Evolutionary conservation across 2,113 vertebrate species (phyloP).

Genomic region (Podocnemis expansa): DNA sequence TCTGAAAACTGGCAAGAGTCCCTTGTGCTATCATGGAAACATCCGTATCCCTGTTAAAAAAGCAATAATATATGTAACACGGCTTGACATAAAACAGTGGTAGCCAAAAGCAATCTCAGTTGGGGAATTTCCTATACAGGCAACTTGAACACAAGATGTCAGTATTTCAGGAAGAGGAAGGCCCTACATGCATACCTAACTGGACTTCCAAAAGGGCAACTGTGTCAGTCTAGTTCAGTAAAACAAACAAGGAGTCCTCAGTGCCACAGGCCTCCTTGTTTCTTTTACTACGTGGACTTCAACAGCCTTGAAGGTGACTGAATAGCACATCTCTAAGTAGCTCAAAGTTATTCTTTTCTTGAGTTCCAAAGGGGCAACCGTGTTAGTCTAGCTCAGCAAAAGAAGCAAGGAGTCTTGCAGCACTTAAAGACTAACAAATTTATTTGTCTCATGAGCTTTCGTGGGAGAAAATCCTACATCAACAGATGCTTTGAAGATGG

Average conservation of each 20-base stretch:
- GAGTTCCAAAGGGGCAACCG: too few relatives aligned
- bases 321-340: conserved; percentile 23
- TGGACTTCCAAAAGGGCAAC: too few relatives aligned
- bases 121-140: conserved; percentile 28
- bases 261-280: too few relatives aligned
- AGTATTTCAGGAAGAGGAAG: conserved; percentile 31
- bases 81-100: conserved; percentile 37
- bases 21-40: conserved; percentile 39
- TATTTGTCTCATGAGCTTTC: too few relatives aligned
- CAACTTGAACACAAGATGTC: conserved; percentile 17
- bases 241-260: too few relatives aligned
- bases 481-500: too few relatives aligned
- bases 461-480: too few relatives aligned
- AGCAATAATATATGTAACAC: conserved; percentile 54
- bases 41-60: conserved; percentile 61
- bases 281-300: too few relatives aligned
- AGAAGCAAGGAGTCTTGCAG: too few relatives aligned
- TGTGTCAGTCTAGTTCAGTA: too few relatives aligned
- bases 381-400: too few relatives aligned
- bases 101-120: conserved; percentile 21
- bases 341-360: background rate
- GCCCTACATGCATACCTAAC: conserved; percentile 18
- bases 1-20: conserved; percentile 37
- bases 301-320: background rate
- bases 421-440: too few relatives aligned